Evolutionary conservation across 2,797 vertebrate species (phyloP), one percentile per base, ranked within the genome.

Genomic region (Rhinophrynus dorsalis): DNA sequence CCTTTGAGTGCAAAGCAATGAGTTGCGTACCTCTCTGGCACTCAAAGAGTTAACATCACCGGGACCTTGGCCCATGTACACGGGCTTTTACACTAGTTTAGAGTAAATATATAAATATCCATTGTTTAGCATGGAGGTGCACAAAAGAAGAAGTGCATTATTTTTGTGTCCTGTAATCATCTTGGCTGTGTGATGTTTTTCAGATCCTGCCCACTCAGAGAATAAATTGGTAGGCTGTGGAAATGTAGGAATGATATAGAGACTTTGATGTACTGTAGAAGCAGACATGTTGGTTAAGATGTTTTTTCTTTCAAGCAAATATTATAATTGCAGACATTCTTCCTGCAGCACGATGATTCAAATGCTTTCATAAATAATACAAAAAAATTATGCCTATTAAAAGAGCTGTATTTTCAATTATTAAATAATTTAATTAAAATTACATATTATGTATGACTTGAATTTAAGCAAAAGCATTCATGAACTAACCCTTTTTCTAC

Each of bases 121-220:
- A 23, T 32, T 24, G 8, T 3, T 44, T 30, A 23, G 27, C 12
- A 32, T 33, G 6, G 5, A 20, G 35, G 57, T 63, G 23, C 50
- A 56, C 30, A 52, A 56, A 20, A 47, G 38, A 62, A 56, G 40
- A 62, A n/a, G 37, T 55, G 18, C 18, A 35, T 21, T 8, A 55
- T 55, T 48, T 47, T 6, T 52, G 44, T 50, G 44, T 42, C 52
- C 29, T 64, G 42, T 57, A 45, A 65, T 72, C 51, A 50, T 72
- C 68, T 65, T 65, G 68, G 60, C 60, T 58, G 40, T 58, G 42
- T 50, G 54, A 72, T 72, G 68, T 65, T 57, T 58, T 71, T 65
- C 59, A 13, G 42, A 65, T 40, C 23, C 60, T 72, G 54, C 68
- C 68, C 61, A 72, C 68, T 72, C 68, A 72, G 42, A 65, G 60